Evolutionary conservation across 2,113 vertebrate genomes (phyloP).

Genomic region (Laticauda colubrina): DNA sequence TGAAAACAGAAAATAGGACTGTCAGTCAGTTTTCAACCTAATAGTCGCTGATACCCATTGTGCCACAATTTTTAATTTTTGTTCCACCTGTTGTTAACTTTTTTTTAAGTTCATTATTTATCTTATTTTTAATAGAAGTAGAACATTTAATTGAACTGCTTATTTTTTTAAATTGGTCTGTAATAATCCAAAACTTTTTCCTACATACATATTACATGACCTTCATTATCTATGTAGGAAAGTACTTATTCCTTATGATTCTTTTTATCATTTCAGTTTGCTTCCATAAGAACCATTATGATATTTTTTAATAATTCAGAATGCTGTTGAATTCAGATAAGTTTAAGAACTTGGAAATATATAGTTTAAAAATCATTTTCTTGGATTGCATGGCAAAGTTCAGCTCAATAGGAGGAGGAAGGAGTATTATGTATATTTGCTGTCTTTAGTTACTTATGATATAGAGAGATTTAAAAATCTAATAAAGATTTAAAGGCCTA

Average conservation of each 20-base stretch:
- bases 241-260: not conserved
- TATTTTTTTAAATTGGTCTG: not conserved
- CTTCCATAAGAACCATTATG: not conserved
- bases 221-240: constrained; percentile 76
- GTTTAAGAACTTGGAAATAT: not conserved
- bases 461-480: not conserved
- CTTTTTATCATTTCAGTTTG: not conserved
- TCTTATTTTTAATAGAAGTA: not conserved
- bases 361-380: not conserved
- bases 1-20: not conserved
- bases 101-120: not conserved
- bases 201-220: constrained; percentile 31
- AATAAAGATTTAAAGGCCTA: too few species aligned
- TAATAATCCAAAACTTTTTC: not conserved
- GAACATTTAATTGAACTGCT: not conserved
- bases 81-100: not conserved
- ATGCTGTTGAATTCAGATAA: not conserved
- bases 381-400: not conserved
- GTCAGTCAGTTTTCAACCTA: not conserved
- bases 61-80: not conserved
- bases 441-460: not conserved
- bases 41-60: not conserved
- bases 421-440: not conserved
- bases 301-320: not conserved
- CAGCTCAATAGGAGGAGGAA: not conserved